Percentiles rank a stretch among this genome's conserved stretches.
These are phyloP conservation scores for Trichosurus vulpecula DNA, from an alignment of 2,797 vertebrate genomes.

Conservation along the genomic window DNA sequence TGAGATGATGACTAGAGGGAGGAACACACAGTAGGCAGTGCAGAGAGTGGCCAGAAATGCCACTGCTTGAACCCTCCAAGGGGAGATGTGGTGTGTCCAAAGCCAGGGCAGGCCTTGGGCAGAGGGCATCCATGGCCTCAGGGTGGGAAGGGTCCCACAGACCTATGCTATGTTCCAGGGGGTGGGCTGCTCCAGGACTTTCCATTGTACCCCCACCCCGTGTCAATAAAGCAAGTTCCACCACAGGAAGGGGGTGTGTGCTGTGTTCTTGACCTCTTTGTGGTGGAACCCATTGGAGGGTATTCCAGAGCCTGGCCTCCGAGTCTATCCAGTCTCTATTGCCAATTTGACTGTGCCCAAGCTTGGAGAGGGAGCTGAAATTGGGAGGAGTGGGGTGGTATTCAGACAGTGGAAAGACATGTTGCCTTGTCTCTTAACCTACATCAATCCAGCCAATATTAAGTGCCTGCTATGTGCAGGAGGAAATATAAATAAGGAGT, in stretches of 20 bases:
- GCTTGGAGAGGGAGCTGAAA: not conserved
- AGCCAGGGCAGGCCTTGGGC: not conserved
- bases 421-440: not conserved
- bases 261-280: slow-evolving; percentile 84
- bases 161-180: not conserved
- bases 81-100: slow-evolving; percentile 23
- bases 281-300: slow-evolving; percentile 31
- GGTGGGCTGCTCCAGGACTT: slow-evolving; percentile 69
- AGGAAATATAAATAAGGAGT: not conserved
- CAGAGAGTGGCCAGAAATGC: slow-evolving; percentile 56
- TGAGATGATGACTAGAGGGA: slow-evolving; percentile 76
- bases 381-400: not conserved
- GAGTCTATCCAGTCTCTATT: not conserved
- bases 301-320: not conserved
- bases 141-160: not conserved
- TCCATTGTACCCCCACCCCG: slow-evolving; percentile 79
- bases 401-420: not conserved
- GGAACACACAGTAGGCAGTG: slow-evolving; percentile 66
- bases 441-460: not conserved
- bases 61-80: slow-evolving; percentile 63
- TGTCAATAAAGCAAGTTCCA: slow-evolving; percentile 85
- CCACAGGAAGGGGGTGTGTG: slow-evolving; percentile 85
- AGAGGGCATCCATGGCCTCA: not conserved
- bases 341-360: not conserved
- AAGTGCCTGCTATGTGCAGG: not conserved